Conservation (phyloP, 2,113 vertebrate genomes). For the Ammodramus savannarum region DNA sequence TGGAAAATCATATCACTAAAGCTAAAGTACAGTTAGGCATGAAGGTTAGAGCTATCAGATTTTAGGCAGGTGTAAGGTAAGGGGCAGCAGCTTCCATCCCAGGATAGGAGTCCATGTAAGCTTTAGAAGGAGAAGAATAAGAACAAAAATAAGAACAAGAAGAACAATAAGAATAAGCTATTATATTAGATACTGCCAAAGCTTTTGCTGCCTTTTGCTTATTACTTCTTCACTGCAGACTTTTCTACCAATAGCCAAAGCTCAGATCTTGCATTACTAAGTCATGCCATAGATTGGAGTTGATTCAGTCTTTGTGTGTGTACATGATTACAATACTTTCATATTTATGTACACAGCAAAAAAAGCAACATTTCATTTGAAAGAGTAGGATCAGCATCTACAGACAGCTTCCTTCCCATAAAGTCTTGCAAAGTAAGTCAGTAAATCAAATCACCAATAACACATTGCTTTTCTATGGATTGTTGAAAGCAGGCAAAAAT, state of each 20-base stretch:
- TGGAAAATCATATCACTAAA: background rate
- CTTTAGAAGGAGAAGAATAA: background rate
- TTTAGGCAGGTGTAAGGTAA: background rate
- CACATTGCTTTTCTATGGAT: background rate
- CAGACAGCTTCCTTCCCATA: background rate
- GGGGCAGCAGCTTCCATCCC: background rate
- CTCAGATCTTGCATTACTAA: background rate
- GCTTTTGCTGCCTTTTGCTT: background rate
- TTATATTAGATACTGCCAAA: background rate
- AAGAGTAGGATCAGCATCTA: background rate
- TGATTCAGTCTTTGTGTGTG: background rate
- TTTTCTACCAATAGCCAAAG: background rate
- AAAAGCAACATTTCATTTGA: background rate
- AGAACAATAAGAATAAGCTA: background rate
- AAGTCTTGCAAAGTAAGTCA: background rate
- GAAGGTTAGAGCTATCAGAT: background rate
- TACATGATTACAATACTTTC: background rate
- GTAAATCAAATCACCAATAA: background rate
- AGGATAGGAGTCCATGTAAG: background rate
- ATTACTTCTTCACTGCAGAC: background rate
- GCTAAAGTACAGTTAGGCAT: background rate
- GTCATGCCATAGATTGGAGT: background rate
- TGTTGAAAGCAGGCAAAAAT: background rate
- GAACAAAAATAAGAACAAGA: too few relatives aligned
- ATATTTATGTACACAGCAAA: background rate